phyloP scores from a whole-genome alignment of 2,113 vertebrate species.

The Anthoscopus minutus region DNA sequence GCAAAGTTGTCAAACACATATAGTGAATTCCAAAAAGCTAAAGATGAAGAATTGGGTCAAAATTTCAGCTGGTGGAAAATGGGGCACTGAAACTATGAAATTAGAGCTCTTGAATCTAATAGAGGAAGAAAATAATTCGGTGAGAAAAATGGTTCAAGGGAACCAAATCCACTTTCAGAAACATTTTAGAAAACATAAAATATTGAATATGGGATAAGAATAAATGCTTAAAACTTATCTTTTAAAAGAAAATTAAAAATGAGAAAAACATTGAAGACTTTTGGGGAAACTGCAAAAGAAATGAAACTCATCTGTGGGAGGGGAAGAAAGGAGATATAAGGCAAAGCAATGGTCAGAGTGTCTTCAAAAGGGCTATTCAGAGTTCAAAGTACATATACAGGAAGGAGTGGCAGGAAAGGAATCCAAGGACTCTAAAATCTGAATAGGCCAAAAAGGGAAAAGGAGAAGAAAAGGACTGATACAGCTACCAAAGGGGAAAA shows the following conservation, averaged over 20 bases:
- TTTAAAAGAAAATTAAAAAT: background rate
- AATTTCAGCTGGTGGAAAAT: background rate
- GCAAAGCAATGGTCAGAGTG: background rate
- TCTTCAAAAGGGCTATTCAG: slow-evolving; percentile 7
- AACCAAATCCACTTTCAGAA: background rate
- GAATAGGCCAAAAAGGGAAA: background rate
- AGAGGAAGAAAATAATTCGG: background rate
- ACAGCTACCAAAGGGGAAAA: background rate
- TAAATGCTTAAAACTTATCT: background rate
- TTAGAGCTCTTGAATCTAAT: background rate
- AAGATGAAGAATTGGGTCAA: background rate
- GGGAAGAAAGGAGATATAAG: background rate
- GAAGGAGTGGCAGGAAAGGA: slow-evolving; percentile 33
- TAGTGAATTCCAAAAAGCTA: background rate
- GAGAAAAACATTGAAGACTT: background rate
- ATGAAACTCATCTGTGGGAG: background rate
- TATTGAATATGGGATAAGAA: background rate
- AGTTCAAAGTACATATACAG: slow-evolving; percentile 8
- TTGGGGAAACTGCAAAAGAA: background rate
- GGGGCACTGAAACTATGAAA: background rate
- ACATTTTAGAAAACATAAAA: background rate
- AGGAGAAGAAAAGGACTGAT: background rate
- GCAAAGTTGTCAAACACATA: background rate
- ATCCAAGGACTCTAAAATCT: background rate
- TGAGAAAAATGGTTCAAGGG: background rate